These are phyloP conservation scores for Tolypeutes matacus DNA, from an alignment of 2,797 vertebrate species.

Conservation along the genomic window DNA sequence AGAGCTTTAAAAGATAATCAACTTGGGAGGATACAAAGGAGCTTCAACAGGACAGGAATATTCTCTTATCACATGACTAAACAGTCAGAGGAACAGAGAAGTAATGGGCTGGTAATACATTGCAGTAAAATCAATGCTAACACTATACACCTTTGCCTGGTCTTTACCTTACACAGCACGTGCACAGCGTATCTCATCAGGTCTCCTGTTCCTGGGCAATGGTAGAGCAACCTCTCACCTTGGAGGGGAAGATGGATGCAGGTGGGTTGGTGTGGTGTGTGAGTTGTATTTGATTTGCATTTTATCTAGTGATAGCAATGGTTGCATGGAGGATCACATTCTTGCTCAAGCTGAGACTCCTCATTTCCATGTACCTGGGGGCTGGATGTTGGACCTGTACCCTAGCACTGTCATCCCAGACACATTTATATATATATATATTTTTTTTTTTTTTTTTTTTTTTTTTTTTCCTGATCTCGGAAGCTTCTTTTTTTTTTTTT, in stretches of 20 bases:
- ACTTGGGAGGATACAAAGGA: neutral
- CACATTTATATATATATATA: neutral
- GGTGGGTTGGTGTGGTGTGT: fast-evolving
- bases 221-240: neutral
- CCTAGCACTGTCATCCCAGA: neutral
- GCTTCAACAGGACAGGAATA: neutral
- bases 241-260: too few relatives aligned
- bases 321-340: fast-evolving
- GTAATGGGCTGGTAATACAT: fast-evolving
- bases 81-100: neutral
- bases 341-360: too few relatives aligned
- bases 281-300: neutral
- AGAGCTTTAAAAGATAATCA: neutral
- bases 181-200: neutral
- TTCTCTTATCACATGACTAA: neutral
- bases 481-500: too few relatives aligned
- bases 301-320: neutral
- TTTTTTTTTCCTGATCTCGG: too few relatives aligned
- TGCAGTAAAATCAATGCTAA: neutral
- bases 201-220: neutral
- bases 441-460: too few relatives aligned
- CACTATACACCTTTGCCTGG: fast-evolving
- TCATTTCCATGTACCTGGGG: neutral
- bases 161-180: neutral
- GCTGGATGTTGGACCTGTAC: neutral